Conservation (phyloP, 2,888 invertebrate genomes). For the Teleiodes luculella region DNA sequence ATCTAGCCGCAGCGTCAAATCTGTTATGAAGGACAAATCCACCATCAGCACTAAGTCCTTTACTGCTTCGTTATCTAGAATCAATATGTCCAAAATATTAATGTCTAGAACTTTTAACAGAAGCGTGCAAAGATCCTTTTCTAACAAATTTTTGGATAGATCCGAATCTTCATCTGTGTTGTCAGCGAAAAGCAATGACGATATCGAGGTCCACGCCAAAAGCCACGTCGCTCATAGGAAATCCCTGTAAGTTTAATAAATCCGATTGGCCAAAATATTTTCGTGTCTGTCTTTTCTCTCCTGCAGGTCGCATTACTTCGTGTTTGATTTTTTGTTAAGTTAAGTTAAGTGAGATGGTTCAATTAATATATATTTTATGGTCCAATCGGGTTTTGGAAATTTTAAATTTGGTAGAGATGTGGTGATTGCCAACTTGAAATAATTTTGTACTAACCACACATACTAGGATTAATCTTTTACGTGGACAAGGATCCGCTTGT, state of each 20-base stretch:
- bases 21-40: constrained; percentile 21
- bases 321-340: too few relatives aligned
- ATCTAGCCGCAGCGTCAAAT: too few relatives aligned
- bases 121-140: background rate
- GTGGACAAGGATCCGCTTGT: too few relatives aligned
- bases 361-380: too few relatives aligned
- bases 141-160: background rate
- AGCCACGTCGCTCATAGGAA: background rate
- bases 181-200: constrained; percentile 40
- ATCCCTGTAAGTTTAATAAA: background rate
- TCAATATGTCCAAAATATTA: constrained; percentile 29
- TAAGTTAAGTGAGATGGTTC: too few relatives aligned
- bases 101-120: background rate
- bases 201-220: constrained; percentile 40
- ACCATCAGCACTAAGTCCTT: constrained; percentile 26
- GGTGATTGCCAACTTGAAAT: too few relatives aligned
- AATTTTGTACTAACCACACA: too few relatives aligned
- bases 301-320: too few relatives aligned
- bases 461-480: too few relatives aligned
- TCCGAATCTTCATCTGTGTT: constrained; percentile 20
- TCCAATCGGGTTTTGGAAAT: too few relatives aligned
- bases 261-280: background rate
- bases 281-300: too few relatives aligned
- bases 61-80: constrained; percentile 41
- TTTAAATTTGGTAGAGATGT: too few relatives aligned